Evolutionary conservation across 1,140 invertebrate genomes (phyloP), one percentile per base, ranked within the genome.

Genomic region (Acromyrmex heyeri): DNA sequence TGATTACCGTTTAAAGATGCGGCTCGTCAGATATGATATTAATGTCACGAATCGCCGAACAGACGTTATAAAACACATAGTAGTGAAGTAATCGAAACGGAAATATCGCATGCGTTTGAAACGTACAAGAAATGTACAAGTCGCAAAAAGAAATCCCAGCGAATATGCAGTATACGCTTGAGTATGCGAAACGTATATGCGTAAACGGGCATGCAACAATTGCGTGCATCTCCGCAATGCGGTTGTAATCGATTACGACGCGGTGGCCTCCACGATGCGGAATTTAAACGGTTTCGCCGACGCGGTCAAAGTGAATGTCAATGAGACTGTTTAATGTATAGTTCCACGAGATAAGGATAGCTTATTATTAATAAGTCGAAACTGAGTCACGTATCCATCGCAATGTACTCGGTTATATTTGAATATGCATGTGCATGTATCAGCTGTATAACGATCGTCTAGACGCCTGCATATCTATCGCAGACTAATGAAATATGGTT

Each of bases 171-270:
- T 7, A 50, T 30, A n/a, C 30, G 64, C 4, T 69, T 38, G 44
- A 21, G 48, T 57, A 81, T 55, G 64, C 64, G 48, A 55, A 50
- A 48, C 59, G 48, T 81, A 69, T 69, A 44, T 69, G 77, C 77
- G 64, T 55, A 72, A 82, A 82, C 55, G 79, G 53, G 55, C 34
- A 27, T 55, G 79, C 79, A 83, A 73, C 55, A 83, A 83, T 73
- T 61, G 55, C 69, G 24, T 73, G 79, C 55, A 83, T 73, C 10
- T 27, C 38, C 67, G 67, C 67, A 83, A 73, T 83, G 67, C 79
- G 79, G 79, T 69, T 83, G 79, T 61, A 83, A 83, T 83, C 79
- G 69, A 83, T 83, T 73, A 72, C 55, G 67, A 16, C 24, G 53
- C 55, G 69, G 67, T 21, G 79, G 67, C 30, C 79, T 59, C 79